A percentile compares a stretch with the other conserved stretches of the same genome.
phyloP scores from a whole-genome alignment of 2,797 vertebrate genomes.

The Cercopithecus mitis region DNA sequence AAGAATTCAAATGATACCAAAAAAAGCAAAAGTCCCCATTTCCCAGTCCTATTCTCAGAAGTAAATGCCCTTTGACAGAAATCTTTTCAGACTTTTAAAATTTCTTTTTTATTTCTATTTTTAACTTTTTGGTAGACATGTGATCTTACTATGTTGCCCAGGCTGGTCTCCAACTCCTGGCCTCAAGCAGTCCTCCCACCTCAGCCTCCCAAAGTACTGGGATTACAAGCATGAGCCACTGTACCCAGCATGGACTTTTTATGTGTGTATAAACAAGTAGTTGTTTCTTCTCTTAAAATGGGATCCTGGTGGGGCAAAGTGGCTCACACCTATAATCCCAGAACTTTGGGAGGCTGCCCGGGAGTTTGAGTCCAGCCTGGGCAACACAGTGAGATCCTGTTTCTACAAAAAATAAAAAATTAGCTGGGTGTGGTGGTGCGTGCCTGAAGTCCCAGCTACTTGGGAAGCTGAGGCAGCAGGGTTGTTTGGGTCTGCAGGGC shows the following conservation, averaged over 20 bases:
- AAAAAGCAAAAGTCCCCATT: neutral
- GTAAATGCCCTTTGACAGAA: neutral
- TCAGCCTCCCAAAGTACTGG: neutral
- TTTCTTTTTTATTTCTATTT: neutral
- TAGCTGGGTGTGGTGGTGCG: neutral
- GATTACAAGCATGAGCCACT: neutral
- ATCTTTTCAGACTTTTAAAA: constrained; percentile 6
- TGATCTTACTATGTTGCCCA: neutral
- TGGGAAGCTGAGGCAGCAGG: neutral
- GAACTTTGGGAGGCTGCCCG: neutral
- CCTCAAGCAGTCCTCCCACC: neutral
- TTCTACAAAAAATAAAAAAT: neutral
- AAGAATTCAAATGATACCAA: neutral
- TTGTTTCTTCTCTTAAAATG: neutral
- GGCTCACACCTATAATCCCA: neutral
- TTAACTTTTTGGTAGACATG: neutral
- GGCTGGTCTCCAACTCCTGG: neutral
- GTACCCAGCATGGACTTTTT: neutral
- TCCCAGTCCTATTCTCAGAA: neutral
- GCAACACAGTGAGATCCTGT: neutral
- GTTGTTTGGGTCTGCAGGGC: neutral
- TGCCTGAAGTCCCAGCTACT: neutral
- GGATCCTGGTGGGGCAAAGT: neutral
- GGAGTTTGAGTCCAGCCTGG: no score
- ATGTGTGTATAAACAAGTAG: neutral